These are phyloP conservation scores for Hestina assimilis DNA, from an alignment of 1,140 invertebrate species.

Conservation along the genomic window DNA sequence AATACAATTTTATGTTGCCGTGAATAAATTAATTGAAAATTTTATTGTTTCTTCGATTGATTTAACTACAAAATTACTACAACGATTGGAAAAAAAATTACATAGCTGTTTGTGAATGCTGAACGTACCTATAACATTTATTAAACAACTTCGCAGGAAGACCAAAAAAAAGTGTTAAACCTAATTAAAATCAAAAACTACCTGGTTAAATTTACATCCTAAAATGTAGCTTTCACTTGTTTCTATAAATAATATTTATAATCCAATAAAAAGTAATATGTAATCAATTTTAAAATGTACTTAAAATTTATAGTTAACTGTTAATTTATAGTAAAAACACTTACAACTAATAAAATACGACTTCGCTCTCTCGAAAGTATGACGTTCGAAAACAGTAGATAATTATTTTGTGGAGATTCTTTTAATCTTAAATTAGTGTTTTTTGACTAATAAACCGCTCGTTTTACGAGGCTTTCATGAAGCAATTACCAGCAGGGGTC, in stretches of 20 bases:
- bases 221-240: slow-evolving; percentile 1
- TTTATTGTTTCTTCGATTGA: too few relatives aligned
- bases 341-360: slow-evolving; percentile 15
- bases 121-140: too few relatives aligned
- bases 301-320: neutral
- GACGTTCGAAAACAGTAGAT: slow-evolving; percentile 22
- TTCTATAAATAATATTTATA: neutral
- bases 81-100: too few relatives aligned
- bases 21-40: too few relatives aligned
- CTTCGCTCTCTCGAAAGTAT: slow-evolving; percentile 5
- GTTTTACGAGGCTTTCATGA: slow-evolving; percentile 60
- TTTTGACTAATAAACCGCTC: slow-evolving; percentile 43
- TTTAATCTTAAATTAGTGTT: slow-evolving; percentile 34
- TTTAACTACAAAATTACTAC: too few relatives aligned
- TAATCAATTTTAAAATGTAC: slow-evolving; percentile 6
- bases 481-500: slow-evolving; percentile 65
- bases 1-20: too few relatives aligned
- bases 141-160: too few relatives aligned
- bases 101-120: too few relatives aligned
- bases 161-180: too few relatives aligned
- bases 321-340: slow-evolving; percentile 7
- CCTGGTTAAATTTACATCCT: neutral
- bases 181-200: too few relatives aligned
- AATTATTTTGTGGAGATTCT: slow-evolving; percentile 30
- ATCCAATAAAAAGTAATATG: neutral